Evolutionary conservation across 2,888 invertebrate genomes (phyloP), one percentile per base, ranked within the genome.

Genomic region (Pheosia gnoma): DNA sequence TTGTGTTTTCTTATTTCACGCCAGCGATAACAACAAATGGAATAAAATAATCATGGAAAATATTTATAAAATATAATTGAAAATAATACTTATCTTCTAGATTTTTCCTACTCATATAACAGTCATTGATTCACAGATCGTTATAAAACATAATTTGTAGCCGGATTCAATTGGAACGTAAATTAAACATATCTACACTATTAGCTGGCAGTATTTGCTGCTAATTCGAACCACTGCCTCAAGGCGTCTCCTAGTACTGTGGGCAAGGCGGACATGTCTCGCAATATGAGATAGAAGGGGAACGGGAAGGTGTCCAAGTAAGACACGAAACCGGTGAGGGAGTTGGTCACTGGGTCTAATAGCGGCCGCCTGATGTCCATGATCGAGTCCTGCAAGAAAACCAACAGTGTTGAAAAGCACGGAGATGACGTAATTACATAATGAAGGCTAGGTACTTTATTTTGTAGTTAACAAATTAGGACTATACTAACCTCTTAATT

Each of bases 261-360:
- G 0, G 99, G 99, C 63, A 99, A 90, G 39, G 97, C 96, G 67
- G 96, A 95, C 78, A 99, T 96, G 82, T 99, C 98, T 63, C 98
- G 93, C 41, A 99, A 95, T 78, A 99, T 97, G 58, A 99, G 95
- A 88, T 99, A 99, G 94, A 98, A 99, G 0, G 99, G 99, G 88
- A 99, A 99, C 0, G 99, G 99, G 89, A 99, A 99, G 57, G 95
- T 95, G 80, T 99, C 99, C 94, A 99, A 95, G 86, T 99, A 99
- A 0, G 97, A 95, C 72, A 95, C 95, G 77, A 98, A 96, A 57
- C 94, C 94, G 5, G 95, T 82, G 13, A 95, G 80, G 71, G 95
- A 93, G 65, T 94, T 93, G 43, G 94, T 94, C 3, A 72, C 76
- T 0, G 84, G 95, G 87, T 99, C 99, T 90, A 98, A 97, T 13